Percentiles rank a stretch among this genome's conserved stretches.
phyloP scores from a whole-genome alignment of 2,888 invertebrate genomes.

The Caenorhabditis sinica region DNA sequence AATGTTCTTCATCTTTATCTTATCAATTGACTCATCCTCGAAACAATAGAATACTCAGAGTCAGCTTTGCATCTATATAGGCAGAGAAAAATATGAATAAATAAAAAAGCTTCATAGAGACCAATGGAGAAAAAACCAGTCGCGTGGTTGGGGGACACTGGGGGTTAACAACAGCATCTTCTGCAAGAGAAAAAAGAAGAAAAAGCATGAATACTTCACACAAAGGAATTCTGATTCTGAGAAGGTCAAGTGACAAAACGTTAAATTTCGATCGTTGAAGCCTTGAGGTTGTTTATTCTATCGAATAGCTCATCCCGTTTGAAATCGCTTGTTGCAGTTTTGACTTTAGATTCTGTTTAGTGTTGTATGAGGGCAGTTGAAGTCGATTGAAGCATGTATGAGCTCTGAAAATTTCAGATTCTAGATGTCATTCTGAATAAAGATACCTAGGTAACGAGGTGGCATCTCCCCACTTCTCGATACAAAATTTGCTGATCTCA shows the following conservation, averaged over 20 bases:
- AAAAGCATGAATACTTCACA: conserved; percentile 29
- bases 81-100: neutral
- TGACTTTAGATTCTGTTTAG: conserved; percentile 84
- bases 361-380: conserved; percentile 96
- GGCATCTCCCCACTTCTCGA: conserved; percentile 82
- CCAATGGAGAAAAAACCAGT: conserved; percentile 29
- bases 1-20: neutral
- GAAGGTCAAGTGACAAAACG: conserved; percentile 38
- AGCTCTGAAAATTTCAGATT: conserved; percentile 87
- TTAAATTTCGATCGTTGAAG: conserved; percentile 23
- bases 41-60: neutral
- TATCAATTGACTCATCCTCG: conserved; percentile 11
- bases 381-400: conserved; percentile 98
- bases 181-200: conserved; percentile 22
- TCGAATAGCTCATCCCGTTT: conserved; percentile 81
- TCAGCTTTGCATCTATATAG: neutral
- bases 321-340: conserved; percentile 79
- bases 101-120: conserved; percentile 19
- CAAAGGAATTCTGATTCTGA: conserved; percentile 19
- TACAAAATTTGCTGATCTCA: conserved; percentile 89
- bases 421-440: neutral
- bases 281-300: conserved; percentile 71
- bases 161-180: conserved; percentile 37
- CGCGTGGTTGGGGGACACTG: conserved; percentile 1
- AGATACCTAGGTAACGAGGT: conserved; percentile 74